Conservation (phyloP, 2,888 invertebrate genomes). For the Halictus ligatus region DNA sequence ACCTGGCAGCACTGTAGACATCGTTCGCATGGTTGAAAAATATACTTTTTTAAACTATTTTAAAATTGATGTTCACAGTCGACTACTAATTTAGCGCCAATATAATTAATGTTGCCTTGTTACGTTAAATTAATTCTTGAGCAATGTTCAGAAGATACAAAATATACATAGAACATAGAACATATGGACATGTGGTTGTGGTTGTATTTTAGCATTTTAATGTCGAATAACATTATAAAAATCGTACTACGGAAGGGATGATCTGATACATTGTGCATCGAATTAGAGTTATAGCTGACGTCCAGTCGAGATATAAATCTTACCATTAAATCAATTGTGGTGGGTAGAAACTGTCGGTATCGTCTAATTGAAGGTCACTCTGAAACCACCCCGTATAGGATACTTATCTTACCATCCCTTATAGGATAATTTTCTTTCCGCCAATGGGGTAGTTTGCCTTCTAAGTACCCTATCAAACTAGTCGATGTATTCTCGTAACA, state of each 20-base stretch:
- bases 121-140: no score
- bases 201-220: no score
- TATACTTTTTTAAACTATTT: neutral
- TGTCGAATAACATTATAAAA: no score
- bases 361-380: neutral
- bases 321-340: neutral
- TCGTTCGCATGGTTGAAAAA: neutral
- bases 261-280: neutral
- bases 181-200: no score
- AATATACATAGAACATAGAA: no score
- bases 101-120: no score
- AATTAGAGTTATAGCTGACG: neutral
- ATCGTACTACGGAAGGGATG: neutral
- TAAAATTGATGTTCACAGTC: no score
- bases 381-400: neutral
- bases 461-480: neutral
- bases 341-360: neutral
- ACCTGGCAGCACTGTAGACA: no score
- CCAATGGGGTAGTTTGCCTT: neutral
- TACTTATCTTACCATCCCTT: neutral
- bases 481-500: neutral
- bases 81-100: no score
- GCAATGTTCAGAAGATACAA: no score
- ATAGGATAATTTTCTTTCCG: neutral
- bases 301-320: neutral